Conservation (phyloP, 2,888 invertebrate genomes). For the Nomada ruficornis region DNA sequence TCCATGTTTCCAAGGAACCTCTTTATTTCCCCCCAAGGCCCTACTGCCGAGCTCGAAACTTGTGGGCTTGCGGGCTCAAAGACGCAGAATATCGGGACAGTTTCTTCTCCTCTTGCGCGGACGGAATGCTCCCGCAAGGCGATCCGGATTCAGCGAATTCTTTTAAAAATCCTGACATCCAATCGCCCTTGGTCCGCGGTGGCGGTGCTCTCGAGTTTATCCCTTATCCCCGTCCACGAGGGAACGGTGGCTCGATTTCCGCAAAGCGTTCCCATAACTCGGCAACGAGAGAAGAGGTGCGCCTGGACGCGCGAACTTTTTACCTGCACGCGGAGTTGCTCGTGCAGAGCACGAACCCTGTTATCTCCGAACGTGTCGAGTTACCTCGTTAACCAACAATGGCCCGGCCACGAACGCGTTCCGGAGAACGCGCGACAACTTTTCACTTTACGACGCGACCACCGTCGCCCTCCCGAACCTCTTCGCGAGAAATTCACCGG, state of each 20-base stretch:
- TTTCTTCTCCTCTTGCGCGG: background rate
- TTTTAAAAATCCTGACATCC: conserved; percentile 4
- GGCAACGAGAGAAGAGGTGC: background rate
- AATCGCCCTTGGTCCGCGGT: background rate
- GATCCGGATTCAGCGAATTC: conserved; percentile 4
- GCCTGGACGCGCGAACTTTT: conserved; percentile 70
- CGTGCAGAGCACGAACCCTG: conserved; percentile 81
- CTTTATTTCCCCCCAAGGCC: background rate
- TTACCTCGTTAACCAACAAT: conserved; percentile 83
- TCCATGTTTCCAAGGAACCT: background rate
- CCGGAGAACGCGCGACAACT: conserved; percentile 72
- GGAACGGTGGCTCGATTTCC: conserved; percentile 32
- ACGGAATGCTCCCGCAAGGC: background rate
- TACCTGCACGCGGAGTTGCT: conserved; percentile 74
- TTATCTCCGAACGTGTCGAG: conserved; percentile 83
- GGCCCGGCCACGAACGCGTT: conserved; percentile 66
- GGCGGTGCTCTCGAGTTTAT: background rate
- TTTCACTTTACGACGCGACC: conserved; percentile 78
- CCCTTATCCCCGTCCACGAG: background rate
- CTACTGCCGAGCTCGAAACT: background rate
- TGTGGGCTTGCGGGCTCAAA: background rate
- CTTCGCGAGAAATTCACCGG: conserved; percentile 53
- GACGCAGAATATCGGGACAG: background rate
- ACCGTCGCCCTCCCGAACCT: conserved; percentile 10
- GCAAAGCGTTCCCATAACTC: conserved; percentile 26